Conservation (phyloP, 2,113 vertebrate genomes). For the Hippopotamus amphibius region DNA sequence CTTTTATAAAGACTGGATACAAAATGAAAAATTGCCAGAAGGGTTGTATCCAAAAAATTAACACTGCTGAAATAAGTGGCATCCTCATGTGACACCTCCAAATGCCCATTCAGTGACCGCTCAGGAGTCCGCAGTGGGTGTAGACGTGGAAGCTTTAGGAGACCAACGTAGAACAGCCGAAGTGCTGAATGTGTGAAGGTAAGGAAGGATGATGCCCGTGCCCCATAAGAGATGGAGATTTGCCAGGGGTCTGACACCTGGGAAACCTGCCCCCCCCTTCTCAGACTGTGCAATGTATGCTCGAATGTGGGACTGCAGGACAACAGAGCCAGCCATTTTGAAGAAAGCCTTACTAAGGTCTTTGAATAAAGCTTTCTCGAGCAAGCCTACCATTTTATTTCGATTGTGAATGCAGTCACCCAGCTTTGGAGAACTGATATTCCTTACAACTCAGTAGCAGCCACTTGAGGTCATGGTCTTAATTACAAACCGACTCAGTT, state of each 20-base stretch:
- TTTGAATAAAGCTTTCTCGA: slow-evolving; percentile 32
- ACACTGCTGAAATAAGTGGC: neutral
- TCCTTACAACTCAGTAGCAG: slow-evolving; percentile 59
- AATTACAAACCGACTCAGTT: slow-evolving; percentile 60
- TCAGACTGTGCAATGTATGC: neutral
- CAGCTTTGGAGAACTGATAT: slow-evolving; percentile 21
- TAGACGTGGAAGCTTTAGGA: neutral
- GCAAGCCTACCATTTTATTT: slow-evolving; percentile 32
- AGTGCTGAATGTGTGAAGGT: neutral
- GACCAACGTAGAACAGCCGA: neutral
- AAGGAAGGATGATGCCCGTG: neutral
- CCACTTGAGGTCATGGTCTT: slow-evolving; percentile 48
- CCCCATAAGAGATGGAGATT: neutral
- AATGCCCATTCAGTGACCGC: neutral
- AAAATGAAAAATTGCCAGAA: neutral
- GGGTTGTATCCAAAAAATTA: neutral
- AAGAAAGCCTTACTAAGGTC: neutral
- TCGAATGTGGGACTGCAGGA: neutral
- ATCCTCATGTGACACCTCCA: neutral
- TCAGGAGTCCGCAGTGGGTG: neutral
- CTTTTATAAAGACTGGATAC: neutral
- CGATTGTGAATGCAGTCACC: slow-evolving; percentile 9
- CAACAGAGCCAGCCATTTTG: slow-evolving; percentile 36
- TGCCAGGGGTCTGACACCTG: too few species aligned
- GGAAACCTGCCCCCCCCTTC: too few species aligned